Evolutionary conservation across 2,797 vertebrate genomes (phyloP), one percentile per base, ranked within the genome.

Genomic region (Myotis pilosus): DNA sequence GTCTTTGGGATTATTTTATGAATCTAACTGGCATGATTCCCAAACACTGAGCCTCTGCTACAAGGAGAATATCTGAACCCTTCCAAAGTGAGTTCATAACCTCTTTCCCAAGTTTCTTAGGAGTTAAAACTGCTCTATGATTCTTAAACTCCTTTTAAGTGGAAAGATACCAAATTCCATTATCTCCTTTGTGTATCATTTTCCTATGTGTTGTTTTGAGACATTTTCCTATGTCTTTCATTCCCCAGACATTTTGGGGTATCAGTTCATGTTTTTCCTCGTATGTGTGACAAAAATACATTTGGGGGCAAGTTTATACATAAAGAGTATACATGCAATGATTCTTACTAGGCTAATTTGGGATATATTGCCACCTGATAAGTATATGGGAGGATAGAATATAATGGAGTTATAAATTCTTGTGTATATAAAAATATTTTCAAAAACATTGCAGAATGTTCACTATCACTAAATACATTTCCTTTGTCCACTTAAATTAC

Each of bases 21-120:
- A 91, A 41, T 80, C 82, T 80, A 25, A 41, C 41, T 64, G 91
- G 30, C 22, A 47, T 47, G 33, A 36, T 64, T 91, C 94, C 81
- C 49, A 60, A 62, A 86, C 13, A 1, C 84, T 72, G 64, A 86
- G n/a, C 23, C 38, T 81, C 57, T 53, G 17, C 38, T 64, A 79
- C 83, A 66, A 8, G 68, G n/a, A 72, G 25, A 89, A 9, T 87
- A 13, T 89, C 38, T 22, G 30, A 93, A 78, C 28, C 23, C n/a
- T 91, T 76, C 28, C 22, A 13, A 89, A 75, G 25, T 64, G 36
- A 94, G 20, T 62, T 91, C 38, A 91, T 36, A 80, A 22, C 10
- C 49, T 95, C n/a, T 92, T 88, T 88, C 64, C 44, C 33, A 90
- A 44, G 60, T 92, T 53, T 84, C 87, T 93, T 88, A 81, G 53